These are phyloP conservation scores for Salvelinus alpinus DNA, from an alignment of 2,113 vertebrate genomes.

Conservation along the genomic window DNA sequence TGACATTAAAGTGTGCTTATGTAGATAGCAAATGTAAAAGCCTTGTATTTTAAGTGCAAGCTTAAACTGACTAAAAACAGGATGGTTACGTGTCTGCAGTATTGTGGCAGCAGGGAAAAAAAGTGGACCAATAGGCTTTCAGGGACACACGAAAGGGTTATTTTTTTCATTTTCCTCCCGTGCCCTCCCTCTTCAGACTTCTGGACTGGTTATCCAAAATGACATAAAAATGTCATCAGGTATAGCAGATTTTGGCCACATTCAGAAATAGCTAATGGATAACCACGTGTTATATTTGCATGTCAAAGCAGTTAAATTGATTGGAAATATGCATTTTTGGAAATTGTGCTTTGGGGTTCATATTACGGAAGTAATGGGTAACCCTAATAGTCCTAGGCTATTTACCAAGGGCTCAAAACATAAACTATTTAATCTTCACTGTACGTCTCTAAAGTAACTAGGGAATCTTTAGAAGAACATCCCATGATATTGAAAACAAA, in stretches of 20 bases:
- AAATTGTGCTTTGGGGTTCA: neutral
- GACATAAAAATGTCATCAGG: no score
- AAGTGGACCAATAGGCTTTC: slow-evolving; percentile 69
- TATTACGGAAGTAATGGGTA: neutral
- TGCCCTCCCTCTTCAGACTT: slow-evolving; percentile 15
- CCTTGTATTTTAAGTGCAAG: slow-evolving; percentile 73
- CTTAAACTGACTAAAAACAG: slow-evolving; percentile 70
- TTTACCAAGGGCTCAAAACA: no score
- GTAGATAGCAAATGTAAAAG: slow-evolving; percentile 60
- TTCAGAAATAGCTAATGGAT: no score
- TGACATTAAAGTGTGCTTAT: slow-evolving; percentile 62
- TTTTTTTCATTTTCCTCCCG: slow-evolving; percentile 26
- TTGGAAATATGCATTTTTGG: no score
- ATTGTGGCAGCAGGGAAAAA: slow-evolving; percentile 61
- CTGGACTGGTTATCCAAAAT: neutral
- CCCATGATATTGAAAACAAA: no score
- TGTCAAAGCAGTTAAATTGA: no score
- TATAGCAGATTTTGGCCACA: no score
- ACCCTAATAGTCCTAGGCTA: no score
- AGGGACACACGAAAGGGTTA: slow-evolving; percentile 39
- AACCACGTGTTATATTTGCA: no score
- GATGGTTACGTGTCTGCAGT: slow-evolving; percentile 70
- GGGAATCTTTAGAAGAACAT: no score
- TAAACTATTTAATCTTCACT: no score
- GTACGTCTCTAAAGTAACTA: no score